A percentile compares a stretch with the other conserved stretches of the same genome.
phyloP scores from a whole-genome alignment of 2,888 invertebrate species.

The Trypoxylon attenuatum region DNA sequence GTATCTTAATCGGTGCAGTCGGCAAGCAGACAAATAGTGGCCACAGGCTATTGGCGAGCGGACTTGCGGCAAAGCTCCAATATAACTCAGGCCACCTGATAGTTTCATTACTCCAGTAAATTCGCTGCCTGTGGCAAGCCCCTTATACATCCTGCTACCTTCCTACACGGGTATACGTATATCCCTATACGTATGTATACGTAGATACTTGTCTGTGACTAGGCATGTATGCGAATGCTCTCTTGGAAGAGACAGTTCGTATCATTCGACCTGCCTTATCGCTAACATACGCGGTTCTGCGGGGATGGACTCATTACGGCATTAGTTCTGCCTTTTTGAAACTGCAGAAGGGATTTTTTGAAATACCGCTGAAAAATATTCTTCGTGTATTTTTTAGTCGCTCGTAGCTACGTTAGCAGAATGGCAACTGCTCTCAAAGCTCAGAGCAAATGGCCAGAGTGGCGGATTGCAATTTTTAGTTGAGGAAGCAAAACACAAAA shows the following conservation, averaged over 20 bases:
- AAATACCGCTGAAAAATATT: no score
- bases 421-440: no score
- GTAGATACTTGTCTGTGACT: not conserved
- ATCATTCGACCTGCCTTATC: conserved; percentile 28
- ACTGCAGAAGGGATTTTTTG: not conserved
- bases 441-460: no score
- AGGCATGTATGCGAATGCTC: no score
- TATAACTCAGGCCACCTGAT: conserved; percentile 64
- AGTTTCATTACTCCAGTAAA: conserved; percentile 66
- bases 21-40: conserved; percentile 65
- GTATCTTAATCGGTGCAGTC: conserved; percentile 62
- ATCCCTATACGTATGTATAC: not conserved
- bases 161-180: conserved; percentile 22
- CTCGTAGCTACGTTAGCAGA: no score
- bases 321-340: not conserved
- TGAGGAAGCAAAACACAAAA: no score
- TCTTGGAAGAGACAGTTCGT: conserved; percentile 28
- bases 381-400: no score
- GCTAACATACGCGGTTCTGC: no score
- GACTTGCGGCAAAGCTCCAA: conserved; percentile 58
- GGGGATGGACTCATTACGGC: no score
- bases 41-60: conserved; percentile 61
- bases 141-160: conserved; percentile 48
- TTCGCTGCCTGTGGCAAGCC: conserved; percentile 52
- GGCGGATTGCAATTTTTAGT: no score